Evolutionary conservation across 2,888 invertebrate genomes (phyloP).

Genomic region (Aphidoletes aphidimyza): DNA sequence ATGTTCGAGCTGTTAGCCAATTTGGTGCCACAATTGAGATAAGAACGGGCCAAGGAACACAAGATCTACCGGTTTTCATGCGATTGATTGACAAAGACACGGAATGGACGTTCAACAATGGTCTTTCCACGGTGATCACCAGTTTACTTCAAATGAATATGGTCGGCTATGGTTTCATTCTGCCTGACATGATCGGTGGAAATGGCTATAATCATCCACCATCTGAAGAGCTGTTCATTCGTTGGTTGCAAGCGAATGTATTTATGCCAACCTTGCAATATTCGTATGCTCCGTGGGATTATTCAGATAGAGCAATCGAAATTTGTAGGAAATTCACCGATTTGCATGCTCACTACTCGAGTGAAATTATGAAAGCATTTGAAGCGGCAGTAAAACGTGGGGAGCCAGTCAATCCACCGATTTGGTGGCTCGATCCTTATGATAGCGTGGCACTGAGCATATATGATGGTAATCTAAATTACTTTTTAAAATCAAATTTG

Average conservation of each 20-base stretch:
- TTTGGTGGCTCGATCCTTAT: conserved; percentile 85
- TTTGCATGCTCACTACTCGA: conserved; percentile 73
- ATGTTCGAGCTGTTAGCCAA: conserved; percentile 68
- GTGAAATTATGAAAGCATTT: conserved; percentile 73
- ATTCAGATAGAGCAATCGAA: conserved; percentile 70
- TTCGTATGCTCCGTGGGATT: conserved; percentile 81
- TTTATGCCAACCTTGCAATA: conserved; percentile 84
- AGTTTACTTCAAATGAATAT: conserved; percentile 67
- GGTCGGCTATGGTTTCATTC: conserved; percentile 71
- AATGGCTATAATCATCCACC: conserved; percentile 66
- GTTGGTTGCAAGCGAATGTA: conserved; percentile 80
- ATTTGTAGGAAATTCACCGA: conserved; percentile 74
- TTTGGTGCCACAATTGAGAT: conserved; percentile 75
- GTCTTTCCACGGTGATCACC: conserved; percentile 75
- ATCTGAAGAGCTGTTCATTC: conserved; percentile 73
- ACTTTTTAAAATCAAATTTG: not conserved
- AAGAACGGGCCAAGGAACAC: conserved; percentile 73
- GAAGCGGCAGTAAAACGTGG: conserved; percentile 68
- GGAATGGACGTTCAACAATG: conserved; percentile 73
- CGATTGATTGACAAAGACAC: conserved; percentile 81
- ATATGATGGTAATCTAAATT: conserved; percentile 69
- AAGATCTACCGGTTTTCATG: conserved; percentile 74
- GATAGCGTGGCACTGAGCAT: conserved; percentile 72
- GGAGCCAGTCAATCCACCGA: conserved; percentile 79
- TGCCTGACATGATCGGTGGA: conserved; percentile 79